Evolutionary conservation across 2,113 vertebrate genomes (phyloP).

Genomic region (Pachyramphus minor): DNA sequence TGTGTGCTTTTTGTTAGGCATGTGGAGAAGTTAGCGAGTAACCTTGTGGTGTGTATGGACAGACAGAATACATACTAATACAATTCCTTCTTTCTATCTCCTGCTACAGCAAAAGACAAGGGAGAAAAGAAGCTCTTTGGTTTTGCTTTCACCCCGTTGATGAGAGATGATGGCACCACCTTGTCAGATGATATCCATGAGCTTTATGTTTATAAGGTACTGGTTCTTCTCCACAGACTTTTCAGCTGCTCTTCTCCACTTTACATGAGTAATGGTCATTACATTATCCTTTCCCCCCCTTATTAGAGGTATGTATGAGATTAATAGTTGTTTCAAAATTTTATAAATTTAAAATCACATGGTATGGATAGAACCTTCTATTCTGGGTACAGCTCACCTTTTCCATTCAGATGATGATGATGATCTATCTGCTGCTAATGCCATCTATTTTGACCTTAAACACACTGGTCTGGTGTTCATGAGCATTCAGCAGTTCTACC

Average conservation of each 20-base stretch:
- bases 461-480: not conserved
- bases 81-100: not conserved
- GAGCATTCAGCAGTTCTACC: not conserved
- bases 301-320: not conserved
- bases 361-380: not conserved
- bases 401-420: not conserved
- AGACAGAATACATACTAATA: not conserved
- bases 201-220: conserved; percentile 95
- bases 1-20: not conserved
- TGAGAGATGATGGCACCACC: conserved; percentile 96
- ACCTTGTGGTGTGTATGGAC: not conserved
- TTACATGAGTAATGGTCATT: not conserved
- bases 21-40: not conserved
- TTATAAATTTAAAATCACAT: not conserved
- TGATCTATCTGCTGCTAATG: not conserved
- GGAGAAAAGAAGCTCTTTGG: conserved; percentile 97
- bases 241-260: not conserved
- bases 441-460: not conserved
- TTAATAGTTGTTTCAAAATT: not conserved
- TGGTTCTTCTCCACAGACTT: not conserved
- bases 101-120: conserved; percentile 89
- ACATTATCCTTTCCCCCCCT: not conserved
- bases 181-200: conserved; percentile 93
- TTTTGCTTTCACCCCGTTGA: conserved; percentile 92
- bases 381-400: not conserved